These are phyloP conservation scores for Chloroceryle amazona DNA, from an alignment of 2,797 vertebrate genomes.

Conservation along the genomic window DNA sequence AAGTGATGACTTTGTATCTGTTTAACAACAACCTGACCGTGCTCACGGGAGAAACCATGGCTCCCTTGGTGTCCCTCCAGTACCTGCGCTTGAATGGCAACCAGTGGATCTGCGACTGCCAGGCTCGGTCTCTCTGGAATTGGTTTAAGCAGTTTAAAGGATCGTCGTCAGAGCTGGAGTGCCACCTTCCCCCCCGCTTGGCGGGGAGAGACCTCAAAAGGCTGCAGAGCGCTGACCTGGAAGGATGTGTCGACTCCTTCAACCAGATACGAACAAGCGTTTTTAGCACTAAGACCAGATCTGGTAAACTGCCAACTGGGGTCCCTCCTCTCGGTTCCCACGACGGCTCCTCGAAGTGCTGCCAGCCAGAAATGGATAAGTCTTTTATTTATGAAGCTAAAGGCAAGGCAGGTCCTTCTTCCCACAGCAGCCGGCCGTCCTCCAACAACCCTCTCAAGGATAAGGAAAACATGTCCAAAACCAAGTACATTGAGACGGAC, in stretches of 20 bases:
- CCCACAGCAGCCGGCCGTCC: slow-evolving; percentile 88
- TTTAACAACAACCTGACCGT: slow-evolving; percentile 97
- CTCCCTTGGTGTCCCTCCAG: slow-evolving; percentile 90
- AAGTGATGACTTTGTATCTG: slow-evolving; percentile 93
- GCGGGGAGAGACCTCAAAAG: slow-evolving; percentile 91
- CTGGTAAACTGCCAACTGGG: slow-evolving; percentile 84
- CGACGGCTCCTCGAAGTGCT: slow-evolving; percentile 88
- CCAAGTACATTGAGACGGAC: slow-evolving; percentile 87
- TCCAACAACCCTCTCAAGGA: slow-evolving; percentile 91
- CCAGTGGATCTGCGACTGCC: slow-evolving; percentile 98
- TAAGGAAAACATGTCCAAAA: slow-evolving; percentile 94
- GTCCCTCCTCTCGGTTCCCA: slow-evolving; percentile 81
- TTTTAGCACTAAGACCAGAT: slow-evolving; percentile 86
- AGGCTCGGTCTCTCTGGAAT: slow-evolving; percentile 93
- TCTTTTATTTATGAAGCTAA: slow-evolving; percentile 93
- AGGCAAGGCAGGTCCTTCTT: slow-evolving; percentile 83
- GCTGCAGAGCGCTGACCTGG: slow-evolving; percentile 88
- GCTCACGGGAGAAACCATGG: slow-evolving; percentile 91
- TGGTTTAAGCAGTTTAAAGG: slow-evolving; percentile 98
- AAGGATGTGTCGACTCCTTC: slow-evolving; percentile 88
- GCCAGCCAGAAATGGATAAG: slow-evolving; percentile 92
- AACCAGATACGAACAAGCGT: slow-evolving; percentile 87
- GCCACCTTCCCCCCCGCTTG: slow-evolving; percentile 87
- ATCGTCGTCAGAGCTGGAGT: slow-evolving; percentile 94
- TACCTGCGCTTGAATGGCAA: slow-evolving; percentile 96